Base-by-base conservation (phyloP, 2,888 invertebrate species). In the Drosophila stalkeri region DNA sequence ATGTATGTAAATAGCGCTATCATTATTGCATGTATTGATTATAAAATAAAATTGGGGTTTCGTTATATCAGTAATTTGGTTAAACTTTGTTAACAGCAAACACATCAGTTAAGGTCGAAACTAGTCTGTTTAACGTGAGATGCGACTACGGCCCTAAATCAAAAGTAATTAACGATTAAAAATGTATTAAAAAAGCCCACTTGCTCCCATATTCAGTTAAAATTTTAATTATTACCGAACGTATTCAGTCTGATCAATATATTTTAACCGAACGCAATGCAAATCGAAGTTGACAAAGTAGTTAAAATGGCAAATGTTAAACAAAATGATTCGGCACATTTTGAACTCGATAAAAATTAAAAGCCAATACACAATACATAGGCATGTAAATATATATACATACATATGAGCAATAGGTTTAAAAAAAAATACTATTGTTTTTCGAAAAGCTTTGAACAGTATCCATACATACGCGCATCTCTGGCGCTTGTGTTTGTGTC, bases 21-120 rank as follows among this genome's bases (percentile, higher is more conserved):
- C 72, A 84, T 89, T 83, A 83, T 83, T 83, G 85, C 89, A 84
- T 78, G 65, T 87, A 89, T 71, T 75, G 79, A 87, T 84, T 89
- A 87, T 78, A 72, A 89, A 84, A 73, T 83, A 72, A 71, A 77
- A 77, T 59, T 54, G 31, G 71, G 66, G 52, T 57, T 61, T 64
- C 46, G 35, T 77, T 57, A 68, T 62, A 51, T 81, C 62, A 46
- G 49, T 80, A 64, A 80, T 63, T 80, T 59, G 64, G 68, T 76
- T 66, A 66, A 71, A 33, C 63, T 47, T 49, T 54, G 39, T 61
- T 59, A 49, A 61, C 51, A 49, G 55, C 60, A 60, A 51, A 51
- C 51, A 51, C 51, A 52, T 64, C 56, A 33, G 60, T 46, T 52
- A 61, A 57, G 54, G 52, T 75, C 20, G 52, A 54, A 69, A 64